Conservation (phyloP, 2,888 invertebrate genomes). For the Macrosiphum euphorbiae region DNA sequence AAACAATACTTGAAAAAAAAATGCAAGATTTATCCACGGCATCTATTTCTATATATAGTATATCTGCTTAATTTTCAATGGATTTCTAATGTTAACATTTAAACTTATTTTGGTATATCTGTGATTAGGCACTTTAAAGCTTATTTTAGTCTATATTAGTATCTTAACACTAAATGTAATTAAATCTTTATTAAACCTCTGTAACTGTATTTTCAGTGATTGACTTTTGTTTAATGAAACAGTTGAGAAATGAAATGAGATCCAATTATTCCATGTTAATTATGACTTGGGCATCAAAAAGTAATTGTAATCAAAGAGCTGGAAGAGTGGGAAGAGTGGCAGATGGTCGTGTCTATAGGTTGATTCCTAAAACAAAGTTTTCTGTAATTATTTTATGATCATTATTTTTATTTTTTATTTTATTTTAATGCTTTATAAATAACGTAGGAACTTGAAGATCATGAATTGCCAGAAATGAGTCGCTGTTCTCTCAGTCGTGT, state of each 20-base stretch:
- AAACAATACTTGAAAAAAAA: neutral
- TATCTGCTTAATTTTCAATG: neutral
- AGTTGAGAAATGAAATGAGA: constrained; percentile 79
- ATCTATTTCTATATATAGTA: neutral
- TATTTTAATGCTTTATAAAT: neutral
- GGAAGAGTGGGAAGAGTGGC: constrained; percentile 92
- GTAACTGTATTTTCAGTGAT: constrained; percentile 77
- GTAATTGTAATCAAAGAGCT: constrained; percentile 89
- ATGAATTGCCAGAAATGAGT: constrained; percentile 76
- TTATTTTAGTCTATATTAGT: neutral
- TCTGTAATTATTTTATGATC: constrained; percentile 71
- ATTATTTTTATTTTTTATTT: constrained; percentile 66
- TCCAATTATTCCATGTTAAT: constrained; percentile 86
- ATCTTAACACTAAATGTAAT: neutral
- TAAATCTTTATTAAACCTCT: neutral
- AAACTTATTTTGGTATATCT: neutral
- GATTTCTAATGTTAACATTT: neutral
- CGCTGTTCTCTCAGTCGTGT: constrained; percentile 85
- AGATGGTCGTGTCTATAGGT: constrained; percentile 87
- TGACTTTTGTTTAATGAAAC: constrained; percentile 94
- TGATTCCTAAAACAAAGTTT: constrained; percentile 80
- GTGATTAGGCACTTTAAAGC: neutral
- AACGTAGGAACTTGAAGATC: constrained; percentile 38
- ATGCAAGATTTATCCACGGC: neutral
- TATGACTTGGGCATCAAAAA: constrained; percentile 89